Evolutionary conservation across 2,797 vertebrate genomes (phyloP), one percentile per base, ranked within the genome.

Genomic region (Microcaecilia unicolor): DNA sequence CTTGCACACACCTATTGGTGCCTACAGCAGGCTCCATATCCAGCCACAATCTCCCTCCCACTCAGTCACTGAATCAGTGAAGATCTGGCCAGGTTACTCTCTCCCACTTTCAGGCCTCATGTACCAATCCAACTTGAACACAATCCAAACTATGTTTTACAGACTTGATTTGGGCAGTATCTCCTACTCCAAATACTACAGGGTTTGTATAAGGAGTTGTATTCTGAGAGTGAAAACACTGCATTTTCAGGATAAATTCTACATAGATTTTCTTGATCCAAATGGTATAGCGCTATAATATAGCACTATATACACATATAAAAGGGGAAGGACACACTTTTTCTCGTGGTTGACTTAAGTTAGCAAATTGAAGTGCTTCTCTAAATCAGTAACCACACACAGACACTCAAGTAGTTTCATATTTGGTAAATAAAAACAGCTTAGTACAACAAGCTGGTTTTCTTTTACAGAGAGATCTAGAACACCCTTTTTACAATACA

Each of bases 401-500:
- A n/a, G n/a, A n/a, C n/a, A n/a, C n/a, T n/a, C n/a, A n/a, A 31
- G 30, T 44, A 10, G 28, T 71, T 65, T 42, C 48, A 69, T 70
- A 73, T 64, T 51, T 71, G 66, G 64, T 48, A 51, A 41, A 48
- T 42, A 27, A 64, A 41, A 48, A 47, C 39, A 60, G 40, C n/a
- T 40, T 39, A 20, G 46, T 26, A 53, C 10, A 51, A 38, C 39
- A 13, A 8, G 36, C 8, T 0, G 8, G 36, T 8, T 0, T 8
- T 17, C 40, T 55, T 42, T 22, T 3, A 14, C 58, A 43, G 53
- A 44, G 46, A 52, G n/a, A 44, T 55, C 62, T 66, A 31, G 36
- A 64, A 64, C 60, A 66, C 28, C n/a, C n/a, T 66, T 36, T 56
- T 42, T 55, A 45, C 67, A 55, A 70, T 56, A 70, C 59, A 67